Percentiles rank a stretch among this genome's conserved stretches.
These are phyloP conservation scores for Uria aalge DNA, from an alignment of 2,113 vertebrate species.

Conservation along the genomic window DNA sequence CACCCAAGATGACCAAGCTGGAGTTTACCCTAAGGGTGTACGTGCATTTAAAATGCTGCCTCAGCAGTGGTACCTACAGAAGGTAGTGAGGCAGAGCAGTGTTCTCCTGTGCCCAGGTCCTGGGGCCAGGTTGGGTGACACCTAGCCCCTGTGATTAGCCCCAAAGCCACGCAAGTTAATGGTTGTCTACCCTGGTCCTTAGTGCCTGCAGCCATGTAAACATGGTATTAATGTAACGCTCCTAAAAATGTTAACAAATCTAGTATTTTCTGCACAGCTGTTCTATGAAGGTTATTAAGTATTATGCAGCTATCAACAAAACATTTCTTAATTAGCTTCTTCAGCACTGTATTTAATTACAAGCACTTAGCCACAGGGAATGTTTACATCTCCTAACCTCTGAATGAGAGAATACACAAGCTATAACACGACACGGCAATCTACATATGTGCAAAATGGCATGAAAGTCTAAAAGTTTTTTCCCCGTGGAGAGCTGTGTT, in stretches of 20 bases:
- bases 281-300: slow-evolving; percentile 37
- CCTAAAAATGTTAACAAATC: not conserved
- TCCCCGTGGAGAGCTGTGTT: not conserved
- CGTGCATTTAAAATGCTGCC: fast-evolving
- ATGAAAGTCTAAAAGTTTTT: not conserved
- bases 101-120: not conserved
- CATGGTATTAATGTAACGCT: not conserved
- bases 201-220: not conserved
- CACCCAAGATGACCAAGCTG: not conserved
- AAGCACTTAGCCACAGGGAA: slow-evolving; percentile 39
- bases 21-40: not conserved
- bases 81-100: not conserved
- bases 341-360: slow-evolving; percentile 54
- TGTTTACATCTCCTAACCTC: not conserved
- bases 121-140: not conserved
- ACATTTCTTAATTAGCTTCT: slow-evolving; percentile 56
- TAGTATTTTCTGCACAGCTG: slow-evolving; percentile 23
- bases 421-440: not conserved
- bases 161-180: not conserved
- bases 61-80: not conserved
- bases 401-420: not conserved
- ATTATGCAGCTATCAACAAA: slow-evolving; percentile 40
- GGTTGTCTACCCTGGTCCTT: not conserved
- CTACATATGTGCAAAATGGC: not conserved
- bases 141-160: not conserved